Evolutionary conservation across 2,797 vertebrate genomes (phyloP).

Genomic region (Acanthornis magna): DNA sequence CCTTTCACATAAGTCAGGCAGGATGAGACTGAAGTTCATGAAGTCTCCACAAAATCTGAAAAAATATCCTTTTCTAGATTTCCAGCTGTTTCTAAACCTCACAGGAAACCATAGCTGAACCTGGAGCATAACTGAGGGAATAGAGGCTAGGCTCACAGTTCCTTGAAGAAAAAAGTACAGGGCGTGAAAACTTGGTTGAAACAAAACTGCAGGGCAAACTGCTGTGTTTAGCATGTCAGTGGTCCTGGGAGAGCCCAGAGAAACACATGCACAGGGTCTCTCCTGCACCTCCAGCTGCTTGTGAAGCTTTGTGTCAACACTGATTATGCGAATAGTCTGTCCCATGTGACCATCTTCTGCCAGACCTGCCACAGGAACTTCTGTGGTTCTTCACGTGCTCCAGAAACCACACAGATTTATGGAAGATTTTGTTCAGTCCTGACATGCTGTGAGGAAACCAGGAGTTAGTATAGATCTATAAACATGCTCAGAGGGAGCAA

Average conservation of each 20-base stretch:
- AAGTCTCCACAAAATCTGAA: background rate
- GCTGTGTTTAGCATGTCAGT: background rate
- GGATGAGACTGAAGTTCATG: background rate
- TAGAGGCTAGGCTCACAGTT: background rate
- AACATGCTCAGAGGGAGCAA: slow-evolving; percentile 45
- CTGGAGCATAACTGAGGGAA: background rate
- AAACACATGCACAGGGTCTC: background rate
- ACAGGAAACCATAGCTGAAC: background rate
- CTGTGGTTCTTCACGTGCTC: background rate
- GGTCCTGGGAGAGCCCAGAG: background rate
- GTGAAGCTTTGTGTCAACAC: background rate
- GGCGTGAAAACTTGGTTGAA: background rate
- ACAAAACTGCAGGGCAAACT: background rate
- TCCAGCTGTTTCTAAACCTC: background rate
- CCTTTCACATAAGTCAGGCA: background rate
- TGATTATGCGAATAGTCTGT: background rate
- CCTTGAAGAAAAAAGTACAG: background rate
- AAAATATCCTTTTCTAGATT: background rate
- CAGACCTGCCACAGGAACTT: background rate
- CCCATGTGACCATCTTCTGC: background rate
- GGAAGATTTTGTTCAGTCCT: background rate
- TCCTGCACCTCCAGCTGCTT: background rate
- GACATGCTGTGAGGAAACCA: background rate
- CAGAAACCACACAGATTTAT: background rate
- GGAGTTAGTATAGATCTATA: slow-evolving; percentile 40